Evolutionary conservation across 2,888 invertebrate species (phyloP), one percentile per base, ranked within the genome.

Genomic region (Euzetes globulus): DNA sequence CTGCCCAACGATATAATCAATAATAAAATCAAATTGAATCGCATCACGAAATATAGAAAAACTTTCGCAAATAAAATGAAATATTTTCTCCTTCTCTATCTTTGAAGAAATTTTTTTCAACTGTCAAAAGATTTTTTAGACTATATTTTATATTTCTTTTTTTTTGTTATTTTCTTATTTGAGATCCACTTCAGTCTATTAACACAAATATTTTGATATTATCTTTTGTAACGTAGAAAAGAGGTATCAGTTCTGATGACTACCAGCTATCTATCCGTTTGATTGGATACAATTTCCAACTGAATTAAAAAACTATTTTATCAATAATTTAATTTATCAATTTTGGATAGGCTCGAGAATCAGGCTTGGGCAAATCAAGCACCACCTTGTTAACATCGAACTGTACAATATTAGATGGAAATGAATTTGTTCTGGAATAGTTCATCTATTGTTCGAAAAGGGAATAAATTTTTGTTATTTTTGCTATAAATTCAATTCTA

Each of bases 1-100:
- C 63, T 63, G 63, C 33, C 63, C 63, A 63, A 33, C 33, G 29
- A 33, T 63, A 63, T 29, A 63, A 63, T 33, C 63, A 63, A 63
- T 63, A 63, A 63, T 63, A 27, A 63, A 63, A 63, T 63, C 63
- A 63, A 63, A 63, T 63, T 63, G 63, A 63, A 63, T 17, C 33
- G 33, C 63, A 63, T 63, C 63, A 63, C 63, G 63, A 63, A 37
- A 63, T 63, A 33, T 33, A 25, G 33, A 33, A 33, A 55, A 55
- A 27, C 13, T 13, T 27, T 52, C n/a, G n/a, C 19, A 52, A 19
- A 52, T 52, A 52, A 52, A 52, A 55, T 55, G 19, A 25, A 55
- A 55, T 55, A 55, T 25, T 47, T 17, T 47, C 13, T 13, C 13
- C 13, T 47, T 47, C 2, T 17, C 13, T 47, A 11, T 55, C 22